Evolutionary conservation across 2,113 vertebrate species (phyloP).

Genomic region (Hippotragus niger): DNA sequence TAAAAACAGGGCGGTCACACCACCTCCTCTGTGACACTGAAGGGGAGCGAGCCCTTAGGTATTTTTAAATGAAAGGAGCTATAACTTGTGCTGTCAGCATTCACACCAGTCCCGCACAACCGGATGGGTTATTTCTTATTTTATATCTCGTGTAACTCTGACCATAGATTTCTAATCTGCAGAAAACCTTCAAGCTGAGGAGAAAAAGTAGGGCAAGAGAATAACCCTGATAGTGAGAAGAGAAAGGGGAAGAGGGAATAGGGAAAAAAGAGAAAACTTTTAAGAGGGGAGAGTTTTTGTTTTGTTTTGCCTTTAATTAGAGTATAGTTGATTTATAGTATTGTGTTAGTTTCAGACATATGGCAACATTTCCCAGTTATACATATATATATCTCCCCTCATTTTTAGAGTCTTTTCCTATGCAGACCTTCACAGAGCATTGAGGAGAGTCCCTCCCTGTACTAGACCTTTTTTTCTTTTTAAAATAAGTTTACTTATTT

Average conservation of each 20-base stretch:
- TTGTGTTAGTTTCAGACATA: background rate
- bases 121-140: background rate
- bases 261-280: background rate
- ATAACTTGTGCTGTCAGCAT: background rate
- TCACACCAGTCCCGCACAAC: background rate
- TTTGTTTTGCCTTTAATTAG: background rate
- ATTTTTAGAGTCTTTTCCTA: background rate
- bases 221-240: background rate
- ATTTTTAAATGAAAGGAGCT: background rate
- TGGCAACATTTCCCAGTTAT: background rate
- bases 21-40: background rate
- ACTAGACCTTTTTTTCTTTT: background rate
- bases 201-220: background rate
- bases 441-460: background rate
- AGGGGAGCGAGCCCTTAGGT: accelerated
- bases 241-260: background rate
- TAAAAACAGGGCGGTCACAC: background rate
- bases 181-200: background rate
- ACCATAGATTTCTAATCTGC: background rate
- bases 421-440: background rate
- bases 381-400: background rate
- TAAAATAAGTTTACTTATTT: background rate
- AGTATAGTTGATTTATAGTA: background rate
- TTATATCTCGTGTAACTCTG: background rate
- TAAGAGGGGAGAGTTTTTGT: background rate